phyloP scores from a whole-genome alignment of 2,888 invertebrate species.

The Drosophila siamana region DNA sequence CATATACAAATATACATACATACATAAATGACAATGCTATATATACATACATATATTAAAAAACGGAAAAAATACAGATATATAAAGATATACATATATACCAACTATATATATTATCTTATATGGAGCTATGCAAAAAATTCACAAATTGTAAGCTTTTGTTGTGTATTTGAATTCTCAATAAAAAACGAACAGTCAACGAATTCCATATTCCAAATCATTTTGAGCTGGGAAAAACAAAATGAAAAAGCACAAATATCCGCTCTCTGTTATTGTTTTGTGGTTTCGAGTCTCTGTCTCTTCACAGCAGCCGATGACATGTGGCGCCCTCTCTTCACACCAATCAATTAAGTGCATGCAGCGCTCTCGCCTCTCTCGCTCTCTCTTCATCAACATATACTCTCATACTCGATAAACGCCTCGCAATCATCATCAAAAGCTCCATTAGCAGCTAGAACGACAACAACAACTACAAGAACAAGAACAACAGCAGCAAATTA shows the following conservation, averaged over 20 bases:
- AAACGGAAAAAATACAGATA: slow-evolving; percentile 33
- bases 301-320: slow-evolving; percentile 56
- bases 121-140: slow-evolving; percentile 57
- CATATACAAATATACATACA: slow-evolving; percentile 68
- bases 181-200: slow-evolving; percentile 64
- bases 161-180: slow-evolving; percentile 77
- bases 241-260: slow-evolving; percentile 32
- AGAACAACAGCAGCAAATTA: slow-evolving; percentile 42
- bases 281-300: slow-evolving; percentile 52
- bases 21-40: slow-evolving; percentile 69
- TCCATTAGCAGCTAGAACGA: slow-evolving; percentile 55
- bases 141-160: slow-evolving; percentile 77
- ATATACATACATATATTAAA: slow-evolving; percentile 43
- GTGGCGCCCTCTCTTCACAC: slow-evolving; percentile 54
- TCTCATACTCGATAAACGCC: slow-evolving; percentile 16
- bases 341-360: slow-evolving; percentile 48
- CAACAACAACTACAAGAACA: slow-evolving; percentile 47
- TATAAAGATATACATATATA: slow-evolving; percentile 47
- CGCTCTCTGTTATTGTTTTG: slow-evolving; percentile 32
- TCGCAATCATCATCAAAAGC: slow-evolving; percentile 43
- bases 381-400: slow-evolving; percentile 21
- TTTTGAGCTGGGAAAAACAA: slow-evolving; percentile 23
- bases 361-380: slow-evolving; percentile 15
- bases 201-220: slow-evolving; percentile 52
- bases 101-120: slow-evolving; percentile 46